Percentiles rank a stretch among this genome's conserved stretches.
phyloP scores from a whole-genome alignment of 2,797 vertebrate genomes.

The Lithobates pipiens region DNA sequence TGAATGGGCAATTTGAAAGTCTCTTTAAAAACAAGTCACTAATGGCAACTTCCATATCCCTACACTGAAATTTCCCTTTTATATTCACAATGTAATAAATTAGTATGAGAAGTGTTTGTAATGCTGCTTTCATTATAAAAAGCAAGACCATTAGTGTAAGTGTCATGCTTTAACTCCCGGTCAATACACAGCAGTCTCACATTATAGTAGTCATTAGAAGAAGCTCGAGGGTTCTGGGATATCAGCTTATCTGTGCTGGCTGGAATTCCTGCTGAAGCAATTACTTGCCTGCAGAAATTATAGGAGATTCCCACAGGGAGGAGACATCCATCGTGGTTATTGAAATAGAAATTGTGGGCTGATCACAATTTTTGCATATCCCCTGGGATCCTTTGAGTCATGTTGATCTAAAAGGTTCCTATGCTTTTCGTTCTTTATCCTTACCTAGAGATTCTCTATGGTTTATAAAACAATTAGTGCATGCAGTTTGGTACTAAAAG shows the following conservation, averaged over 20 bases:
- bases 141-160: slow-evolving; percentile 4
- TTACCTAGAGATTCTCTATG: not conserved
- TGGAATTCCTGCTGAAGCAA: slow-evolving; percentile 39
- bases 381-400: not conserved
- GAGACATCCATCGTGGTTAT: slow-evolving; percentile 10
- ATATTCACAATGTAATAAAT: not conserved
- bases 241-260: slow-evolving; percentile 43
- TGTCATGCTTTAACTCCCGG: not conserved
- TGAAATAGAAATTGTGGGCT: slow-evolving; percentile 46
- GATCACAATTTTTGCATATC: slow-evolving; percentile 44
- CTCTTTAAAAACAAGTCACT: no score
- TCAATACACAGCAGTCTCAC: not conserved
- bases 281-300: slow-evolving; percentile 37
- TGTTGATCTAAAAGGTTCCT: slow-evolving; percentile 4
- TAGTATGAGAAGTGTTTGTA: not conserved
- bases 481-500: not conserved
- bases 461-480: not conserved
- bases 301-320: slow-evolving; percentile 36
- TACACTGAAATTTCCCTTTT: not conserved
- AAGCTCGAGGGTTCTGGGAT: slow-evolving; percentile 10
- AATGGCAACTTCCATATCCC: no score
- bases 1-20: no score
- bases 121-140: not conserved
- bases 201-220: slow-evolving; percentile 15
- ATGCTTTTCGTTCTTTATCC: not conserved